phyloP scores from a whole-genome alignment of 2,888 invertebrate species.

The Plusia festucae region DNA sequence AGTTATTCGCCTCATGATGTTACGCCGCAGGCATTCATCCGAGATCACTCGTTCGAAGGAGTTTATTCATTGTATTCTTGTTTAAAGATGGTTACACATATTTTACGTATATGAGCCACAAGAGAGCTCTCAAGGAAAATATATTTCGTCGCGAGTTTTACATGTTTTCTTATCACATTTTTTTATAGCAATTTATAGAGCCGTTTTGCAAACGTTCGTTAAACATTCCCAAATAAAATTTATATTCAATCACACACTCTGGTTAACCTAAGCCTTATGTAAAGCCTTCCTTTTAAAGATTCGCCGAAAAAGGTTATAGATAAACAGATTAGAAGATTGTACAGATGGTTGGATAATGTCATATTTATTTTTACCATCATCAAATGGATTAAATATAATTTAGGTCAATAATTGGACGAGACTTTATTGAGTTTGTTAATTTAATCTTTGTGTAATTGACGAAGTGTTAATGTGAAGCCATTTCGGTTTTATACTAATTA shows the following conservation, averaged over 20 bases:
- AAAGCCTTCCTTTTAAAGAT: not conserved
- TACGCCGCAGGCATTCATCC: no score
- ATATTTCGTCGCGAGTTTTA: not conserved
- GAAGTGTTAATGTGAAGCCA: no score
- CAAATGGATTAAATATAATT: not conserved
- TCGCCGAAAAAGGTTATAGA: not conserved
- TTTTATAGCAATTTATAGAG: not conserved
- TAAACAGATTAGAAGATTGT: conserved; percentile 4
- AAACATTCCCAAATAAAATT: conserved; percentile 1
- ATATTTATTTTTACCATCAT: conserved; percentile 1
- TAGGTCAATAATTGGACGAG: not conserved
- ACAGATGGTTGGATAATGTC: not conserved
- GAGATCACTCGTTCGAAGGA: no score
- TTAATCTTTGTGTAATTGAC: no score
- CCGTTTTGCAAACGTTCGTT: not conserved
- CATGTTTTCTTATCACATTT: not conserved
- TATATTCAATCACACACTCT: conserved; percentile 3
- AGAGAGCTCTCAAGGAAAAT: not conserved
- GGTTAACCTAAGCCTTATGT: not conserved
- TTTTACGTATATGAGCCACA: not conserved
- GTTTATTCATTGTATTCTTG: not conserved
- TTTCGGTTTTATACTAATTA: no score
- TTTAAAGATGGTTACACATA: not conserved
- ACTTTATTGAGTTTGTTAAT: not conserved
- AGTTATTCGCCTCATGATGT: no score